Evolutionary conservation across 53 echinoderm and acorn worm species (phyloP), one percentile per base, ranked within the genome.

Genomic region (Holothuria scabra): DNA sequence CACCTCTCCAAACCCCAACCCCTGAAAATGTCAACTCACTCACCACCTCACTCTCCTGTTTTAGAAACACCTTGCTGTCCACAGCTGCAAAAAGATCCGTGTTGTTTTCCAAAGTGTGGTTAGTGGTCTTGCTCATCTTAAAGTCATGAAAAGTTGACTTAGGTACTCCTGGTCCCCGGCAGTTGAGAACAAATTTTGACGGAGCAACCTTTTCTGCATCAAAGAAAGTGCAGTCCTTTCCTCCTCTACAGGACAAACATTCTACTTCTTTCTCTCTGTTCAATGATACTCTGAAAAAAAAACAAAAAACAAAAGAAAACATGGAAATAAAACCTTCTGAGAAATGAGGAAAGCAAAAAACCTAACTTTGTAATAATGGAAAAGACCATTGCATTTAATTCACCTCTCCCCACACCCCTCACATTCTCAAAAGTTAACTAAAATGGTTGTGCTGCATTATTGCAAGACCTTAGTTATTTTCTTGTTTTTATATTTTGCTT

Each of bases 141-240:
- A 91, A 60, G 55, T 83, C 80, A 74, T 95, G 89, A 16, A 97
- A 55, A 10, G 83, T 90, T 13, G 93, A 84, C 81, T 69, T 84
- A 2, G 94, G 97, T 28, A 94, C 75, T 13, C 85, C 75, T 12
- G 88, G 90, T 28, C 97, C 97, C 18, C 81, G 56, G 68, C 94
- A 97, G 71, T 92, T 71, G 19, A 97, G 88, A 38, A 86, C 60
- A 76, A 88, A 92, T 58, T 92, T 90, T 13, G 93, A 87, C 14
- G 83, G 76, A 26, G 71, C 87, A 31, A 88, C 92, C 84, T 90
- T 90, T 26, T 66, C 35, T 9, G 87, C 90, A 44, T 86, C 63
- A 66, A 82, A 86, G 84, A 90, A 97, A 19, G 85, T 41, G 28
- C 65, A 65, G 14, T 29, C 65, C 8, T 16, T 24, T 80, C 13